These are phyloP conservation scores for Canis aureus DNA, from an alignment of 2,113 vertebrate genomes.

Conservation along the genomic window DNA sequence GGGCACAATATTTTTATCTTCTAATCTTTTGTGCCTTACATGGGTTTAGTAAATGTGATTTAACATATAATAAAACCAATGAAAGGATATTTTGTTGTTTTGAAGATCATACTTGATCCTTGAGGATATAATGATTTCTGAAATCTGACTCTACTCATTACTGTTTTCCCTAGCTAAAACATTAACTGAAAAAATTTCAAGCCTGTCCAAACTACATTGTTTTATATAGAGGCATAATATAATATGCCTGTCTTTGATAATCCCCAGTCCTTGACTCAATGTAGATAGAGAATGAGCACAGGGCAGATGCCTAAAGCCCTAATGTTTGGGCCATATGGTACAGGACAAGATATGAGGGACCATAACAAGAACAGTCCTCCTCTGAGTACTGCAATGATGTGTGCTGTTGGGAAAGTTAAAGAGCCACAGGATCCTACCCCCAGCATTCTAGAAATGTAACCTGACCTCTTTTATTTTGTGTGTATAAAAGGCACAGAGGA, in stretches of 20 bases:
- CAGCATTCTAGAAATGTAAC: neutral
- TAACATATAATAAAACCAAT: constrained; percentile 20
- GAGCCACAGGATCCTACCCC: neutral
- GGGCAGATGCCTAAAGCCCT: neutral
- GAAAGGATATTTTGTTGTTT: neutral
- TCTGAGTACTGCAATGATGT: neutral
- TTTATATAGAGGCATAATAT: neutral
- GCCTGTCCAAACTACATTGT: neutral
- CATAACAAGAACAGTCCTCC: neutral
- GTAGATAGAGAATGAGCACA: neutral
- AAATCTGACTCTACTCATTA: neutral
- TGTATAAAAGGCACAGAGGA: neutral
- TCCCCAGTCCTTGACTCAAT: neutral
- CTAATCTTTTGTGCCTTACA: neutral
- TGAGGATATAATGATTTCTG: neutral
- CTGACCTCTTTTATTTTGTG: neutral
- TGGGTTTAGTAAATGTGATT: neutral
- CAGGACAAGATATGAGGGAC: neutral
- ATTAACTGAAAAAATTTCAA: neutral
- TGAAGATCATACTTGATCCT: neutral
- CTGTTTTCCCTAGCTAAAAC: neutral
- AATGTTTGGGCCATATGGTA: neutral
- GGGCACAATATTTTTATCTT: constrained; percentile 2
- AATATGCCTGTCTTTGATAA: neutral
- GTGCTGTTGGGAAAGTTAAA: neutral